phyloP scores from a whole-genome alignment of 2,888 invertebrate species.

The Caenorhabditis auriculariae region DNA sequence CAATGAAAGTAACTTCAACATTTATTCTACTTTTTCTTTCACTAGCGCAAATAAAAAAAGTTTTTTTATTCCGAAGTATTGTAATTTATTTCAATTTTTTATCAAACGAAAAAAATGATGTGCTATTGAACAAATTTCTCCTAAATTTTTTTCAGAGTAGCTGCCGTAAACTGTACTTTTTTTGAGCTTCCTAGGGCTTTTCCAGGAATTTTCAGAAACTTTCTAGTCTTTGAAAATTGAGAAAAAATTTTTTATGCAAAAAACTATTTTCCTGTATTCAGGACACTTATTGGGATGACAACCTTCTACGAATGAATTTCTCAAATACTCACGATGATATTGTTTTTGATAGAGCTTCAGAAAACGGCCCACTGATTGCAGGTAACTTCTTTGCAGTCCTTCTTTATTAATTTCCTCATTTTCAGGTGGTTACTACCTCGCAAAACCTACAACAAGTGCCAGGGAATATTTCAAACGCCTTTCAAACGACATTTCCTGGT shows the following conservation, averaged over 20 bases:
- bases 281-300: slow-evolving; percentile 59
- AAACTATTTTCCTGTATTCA: slow-evolving; percentile 8
- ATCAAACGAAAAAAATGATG: too few species aligned
- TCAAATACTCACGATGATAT: slow-evolving; percentile 31
- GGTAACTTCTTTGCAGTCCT: slow-evolving; percentile 27
- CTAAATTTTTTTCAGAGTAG: too few species aligned
- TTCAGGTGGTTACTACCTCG: slow-evolving; percentile 58
- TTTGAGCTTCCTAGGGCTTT: too few species aligned
- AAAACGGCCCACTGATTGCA: slow-evolving; percentile 49
- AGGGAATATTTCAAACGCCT: slow-evolving; percentile 47
- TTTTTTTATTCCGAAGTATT: too few species aligned
- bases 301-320: slow-evolving; percentile 32
- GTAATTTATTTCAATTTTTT: too few species aligned
- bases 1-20: background rate
- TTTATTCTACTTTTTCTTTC: background rate
- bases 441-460: slow-evolving; percentile 34
- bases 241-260: background rate
- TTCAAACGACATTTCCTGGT: slow-evolving; percentile 47
- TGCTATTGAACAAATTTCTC: too few species aligned
- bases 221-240: background rate
- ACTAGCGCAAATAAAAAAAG: too few species aligned
- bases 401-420: background rate
- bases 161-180: too few species aligned
- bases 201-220: too few species aligned
- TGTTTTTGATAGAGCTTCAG: slow-evolving; percentile 56